A percentile compares a stretch with the other conserved stretches of the same genome.
Conservation (phyloP, 2,797 vertebrate genomes). For the Columba guinea region DNA sequence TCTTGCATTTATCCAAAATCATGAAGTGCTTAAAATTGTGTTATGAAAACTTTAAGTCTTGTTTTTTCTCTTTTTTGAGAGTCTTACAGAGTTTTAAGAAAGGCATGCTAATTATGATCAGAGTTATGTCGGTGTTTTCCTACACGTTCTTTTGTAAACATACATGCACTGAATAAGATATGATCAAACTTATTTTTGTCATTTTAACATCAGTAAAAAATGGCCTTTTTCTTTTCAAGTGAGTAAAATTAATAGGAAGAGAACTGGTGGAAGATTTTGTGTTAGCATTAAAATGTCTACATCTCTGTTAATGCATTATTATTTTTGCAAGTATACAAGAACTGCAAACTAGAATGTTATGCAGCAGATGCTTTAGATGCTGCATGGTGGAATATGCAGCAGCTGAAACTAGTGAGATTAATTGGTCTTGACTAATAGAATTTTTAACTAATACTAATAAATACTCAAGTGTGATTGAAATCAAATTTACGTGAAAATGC, state of each 20-base stretch:
- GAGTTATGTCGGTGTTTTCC: neutral
- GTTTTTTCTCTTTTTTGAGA: neutral
- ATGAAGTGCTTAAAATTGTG: neutral
- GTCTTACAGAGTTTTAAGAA: neutral
- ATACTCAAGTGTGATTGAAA: conserved; percentile 47
- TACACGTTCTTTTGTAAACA: neutral
- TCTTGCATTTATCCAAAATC: neutral
- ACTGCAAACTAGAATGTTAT: neutral
- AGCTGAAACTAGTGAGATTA: conserved; percentile 38
- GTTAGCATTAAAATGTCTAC: neutral
- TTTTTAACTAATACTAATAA: neutral
- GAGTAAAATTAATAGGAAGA: neutral
- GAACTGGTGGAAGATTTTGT: neutral
- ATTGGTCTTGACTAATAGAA: conserved; percentile 36
- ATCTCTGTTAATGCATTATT: neutral
- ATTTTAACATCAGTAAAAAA: neutral
- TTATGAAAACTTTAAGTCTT: neutral
- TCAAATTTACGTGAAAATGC: conserved; percentile 35
- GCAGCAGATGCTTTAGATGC: neutral
- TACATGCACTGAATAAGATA: neutral
- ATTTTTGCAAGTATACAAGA: neutral
- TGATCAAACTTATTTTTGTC: neutral
- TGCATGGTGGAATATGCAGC: neutral
- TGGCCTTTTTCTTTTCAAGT: neutral
- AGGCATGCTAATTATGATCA: neutral